Evolutionary conservation across 2,888 invertebrate genomes (phyloP).

Genomic region (Eugnorisma glareosa): DNA sequence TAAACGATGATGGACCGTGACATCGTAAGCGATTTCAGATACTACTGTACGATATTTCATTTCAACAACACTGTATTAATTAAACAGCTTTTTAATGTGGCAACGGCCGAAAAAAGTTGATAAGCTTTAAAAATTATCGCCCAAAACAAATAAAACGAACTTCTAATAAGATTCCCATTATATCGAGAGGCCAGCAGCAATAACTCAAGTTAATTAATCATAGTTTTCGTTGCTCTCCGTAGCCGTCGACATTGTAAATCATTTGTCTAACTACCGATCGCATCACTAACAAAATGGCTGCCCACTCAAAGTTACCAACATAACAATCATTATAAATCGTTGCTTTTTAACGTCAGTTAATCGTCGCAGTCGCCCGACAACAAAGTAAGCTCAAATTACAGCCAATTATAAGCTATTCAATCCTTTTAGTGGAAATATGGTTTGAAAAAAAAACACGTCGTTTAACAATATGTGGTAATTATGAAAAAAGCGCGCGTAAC

Average conservation of each 20-base stretch:
- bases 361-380: constrained; percentile 83
- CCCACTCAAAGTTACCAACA: constrained; percentile 78
- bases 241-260: constrained; percentile 81
- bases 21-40: constrained; percentile 48
- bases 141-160: constrained; percentile 58
- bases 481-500: constrained; percentile 87
- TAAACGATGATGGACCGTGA: constrained; percentile 63
- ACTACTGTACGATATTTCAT: constrained; percentile 42
- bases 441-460: constrained; percentile 77
- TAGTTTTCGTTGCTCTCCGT: constrained; percentile 74
- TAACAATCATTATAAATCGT: constrained; percentile 82
- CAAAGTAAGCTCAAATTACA: constrained; percentile 89
- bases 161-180: constrained; percentile 66
- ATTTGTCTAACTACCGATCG: constrained; percentile 82
- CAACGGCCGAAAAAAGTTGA: constrained; percentile 31
- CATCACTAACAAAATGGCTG: constrained; percentile 83
- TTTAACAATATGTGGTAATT: constrained; percentile 88
- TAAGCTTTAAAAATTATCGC: constrained; percentile 36
- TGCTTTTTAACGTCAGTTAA: constrained; percentile 83
- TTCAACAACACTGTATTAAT: constrained; percentile 39
- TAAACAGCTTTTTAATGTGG: constrained; percentile 23
- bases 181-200: constrained; percentile 66
- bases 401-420: constrained; percentile 90
- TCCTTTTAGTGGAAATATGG: constrained; percentile 85
- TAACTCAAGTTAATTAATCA: constrained; percentile 83